Percentiles rank a stretch among this genome's conserved stretches.
phyloP scores from a whole-genome alignment of 2,113 vertebrate genomes.

The Pao palembangensis region DNA sequence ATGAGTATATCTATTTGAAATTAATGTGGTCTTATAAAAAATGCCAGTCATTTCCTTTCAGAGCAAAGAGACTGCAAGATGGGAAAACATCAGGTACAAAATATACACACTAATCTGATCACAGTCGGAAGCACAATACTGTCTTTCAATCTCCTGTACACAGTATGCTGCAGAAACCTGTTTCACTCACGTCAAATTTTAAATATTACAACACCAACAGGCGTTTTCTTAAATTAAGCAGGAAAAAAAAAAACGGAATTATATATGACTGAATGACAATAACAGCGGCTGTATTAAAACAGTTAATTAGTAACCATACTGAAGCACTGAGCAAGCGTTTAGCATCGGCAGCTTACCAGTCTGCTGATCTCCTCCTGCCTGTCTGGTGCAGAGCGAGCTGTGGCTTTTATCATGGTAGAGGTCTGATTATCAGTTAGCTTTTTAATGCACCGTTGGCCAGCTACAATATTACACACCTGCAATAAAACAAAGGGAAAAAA shows the following conservation, averaged over 20 bases:
- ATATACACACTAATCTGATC: slow-evolving; percentile 40
- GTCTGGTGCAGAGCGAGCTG: slow-evolving; percentile 94
- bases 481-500: slow-evolving; percentile 11
- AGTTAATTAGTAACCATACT: neutral
- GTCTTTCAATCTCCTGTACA: slow-evolving; percentile 25
- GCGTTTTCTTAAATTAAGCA: no score
- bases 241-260: no score
- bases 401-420: slow-evolving; percentile 99
- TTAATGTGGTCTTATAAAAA: no score
- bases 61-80: slow-evolving; percentile 12
- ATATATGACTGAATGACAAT: no score
- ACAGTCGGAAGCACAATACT: slow-evolving; percentile 17
- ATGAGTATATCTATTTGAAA: no score
- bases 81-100: slow-evolving; percentile 36
- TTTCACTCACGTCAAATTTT: no score
- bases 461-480: slow-evolving; percentile 98
- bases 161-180: slow-evolving; percentile 1
- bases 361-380: slow-evolving; percentile 97
- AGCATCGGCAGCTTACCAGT: slow-evolving; percentile 79
- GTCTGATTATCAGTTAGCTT: slow-evolving; percentile 99
- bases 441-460: slow-evolving; percentile 97
- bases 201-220: no score
- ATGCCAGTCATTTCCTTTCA: slow-evolving; percentile 22
- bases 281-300: no score
- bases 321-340: neutral